A percentile compares a stretch with the other conserved stretches of the same genome.
phyloP scores from a whole-genome alignment of 2,113 vertebrate species.

The Colius striatus region DNA sequence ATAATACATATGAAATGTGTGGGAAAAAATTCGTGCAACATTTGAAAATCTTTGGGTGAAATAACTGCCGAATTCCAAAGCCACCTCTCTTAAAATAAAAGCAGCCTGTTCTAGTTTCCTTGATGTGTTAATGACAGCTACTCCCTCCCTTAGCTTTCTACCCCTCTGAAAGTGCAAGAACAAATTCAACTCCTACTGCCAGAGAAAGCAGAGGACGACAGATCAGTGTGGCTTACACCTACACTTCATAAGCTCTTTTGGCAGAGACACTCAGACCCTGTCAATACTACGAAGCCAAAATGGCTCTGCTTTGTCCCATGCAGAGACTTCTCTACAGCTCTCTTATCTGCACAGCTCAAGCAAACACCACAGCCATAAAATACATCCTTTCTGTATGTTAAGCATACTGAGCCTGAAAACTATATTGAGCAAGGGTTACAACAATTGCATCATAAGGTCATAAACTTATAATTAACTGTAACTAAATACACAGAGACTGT shows the following conservation, averaged over 20 bases:
- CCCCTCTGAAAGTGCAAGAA: neutral
- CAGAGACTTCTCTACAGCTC: neutral
- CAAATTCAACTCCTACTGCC: neutral
- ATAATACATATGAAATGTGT: neutral
- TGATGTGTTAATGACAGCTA: neutral
- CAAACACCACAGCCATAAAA: conserved; percentile 36
- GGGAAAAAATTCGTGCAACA: neutral
- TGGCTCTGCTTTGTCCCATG: accelerated
- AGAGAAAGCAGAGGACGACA: neutral
- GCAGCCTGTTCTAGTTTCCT: neutral
- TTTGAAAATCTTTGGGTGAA: conserved; percentile 29
- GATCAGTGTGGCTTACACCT: neutral
- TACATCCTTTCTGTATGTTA: neutral
- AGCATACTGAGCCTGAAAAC: neutral
- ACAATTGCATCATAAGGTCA: conserved; percentile 62
- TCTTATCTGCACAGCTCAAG: conserved; percentile 26
- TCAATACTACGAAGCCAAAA: neutral
- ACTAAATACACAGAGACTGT: conserved; percentile 23
- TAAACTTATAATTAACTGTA: conserved; percentile 59
- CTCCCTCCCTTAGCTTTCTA: neutral
- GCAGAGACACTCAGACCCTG: neutral
- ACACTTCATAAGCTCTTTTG: neutral
- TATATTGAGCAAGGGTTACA: conserved; percentile 39
- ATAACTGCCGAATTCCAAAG: conserved; percentile 11
- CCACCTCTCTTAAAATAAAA: neutral